Conservation (phyloP, 2,888 invertebrate species). For the Hanleya hanleyi region DNA sequence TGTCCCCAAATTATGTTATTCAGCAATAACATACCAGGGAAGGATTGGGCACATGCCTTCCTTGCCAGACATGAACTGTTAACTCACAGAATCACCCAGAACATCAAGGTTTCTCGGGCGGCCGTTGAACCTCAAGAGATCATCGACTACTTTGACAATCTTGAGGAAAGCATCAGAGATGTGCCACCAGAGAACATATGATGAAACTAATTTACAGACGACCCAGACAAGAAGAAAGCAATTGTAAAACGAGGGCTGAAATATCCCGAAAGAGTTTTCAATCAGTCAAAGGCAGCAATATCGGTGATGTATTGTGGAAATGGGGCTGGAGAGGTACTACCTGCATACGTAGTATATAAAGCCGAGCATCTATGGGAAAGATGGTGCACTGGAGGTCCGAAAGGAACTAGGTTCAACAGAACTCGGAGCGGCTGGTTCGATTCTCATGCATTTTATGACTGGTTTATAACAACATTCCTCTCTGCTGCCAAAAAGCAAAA, state of each 20-base stretch:
- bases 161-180: neutral
- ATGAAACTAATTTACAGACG: slow-evolving; percentile 67
- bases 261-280: slow-evolving; percentile 65
- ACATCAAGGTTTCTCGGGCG: too few relatives aligned
- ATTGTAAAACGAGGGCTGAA: slow-evolving; percentile 20
- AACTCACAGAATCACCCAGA: too few relatives aligned
- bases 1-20: too few relatives aligned
- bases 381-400: slow-evolving; percentile 72
- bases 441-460: slow-evolving; percentile 50
- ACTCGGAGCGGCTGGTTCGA: slow-evolving; percentile 67
- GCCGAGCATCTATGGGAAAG: slow-evolving; percentile 65
- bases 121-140: too few relatives aligned
- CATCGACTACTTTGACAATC: too few relatives aligned
- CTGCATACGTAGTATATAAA: slow-evolving; percentile 73
- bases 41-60: neutral
- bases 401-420: slow-evolving; percentile 66
- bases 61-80: neutral
- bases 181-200: slow-evolving; percentile 49
- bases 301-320: slow-evolving; percentile 70
- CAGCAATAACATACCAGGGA: too few relatives aligned
- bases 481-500: slow-evolving; percentile 48
- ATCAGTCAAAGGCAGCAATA: slow-evolving; percentile 61
- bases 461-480: slow-evolving; percentile 45
- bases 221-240: slow-evolving; percentile 62
- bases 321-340: slow-evolving; percentile 67